Base-by-base conservation (phyloP, 2,113 vertebrate genomes). In the Plestiodon gilberti region DNA sequence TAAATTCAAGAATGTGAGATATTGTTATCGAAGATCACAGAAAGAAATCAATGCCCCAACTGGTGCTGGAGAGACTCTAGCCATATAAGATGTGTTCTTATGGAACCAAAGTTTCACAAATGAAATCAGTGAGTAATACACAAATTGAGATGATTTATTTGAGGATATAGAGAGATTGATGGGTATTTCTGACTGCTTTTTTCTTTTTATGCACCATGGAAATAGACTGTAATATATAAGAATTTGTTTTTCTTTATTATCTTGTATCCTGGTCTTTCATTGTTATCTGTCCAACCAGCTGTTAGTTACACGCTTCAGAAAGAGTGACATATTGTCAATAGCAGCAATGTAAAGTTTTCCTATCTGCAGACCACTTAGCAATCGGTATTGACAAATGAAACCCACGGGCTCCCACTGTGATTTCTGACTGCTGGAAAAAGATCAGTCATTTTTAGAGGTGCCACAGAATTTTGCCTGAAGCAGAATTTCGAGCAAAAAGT, bases 231-330 rank as follows among this genome's bases (percentile, higher is more conserved):
- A n/a, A 17, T 55, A 48, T 48, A 48, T 48, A 48, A 48, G 8
- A 48, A 48, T 48, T 55, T 87, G 35, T 14, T 77, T 2, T 14
- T 43, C 23, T 82, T 59, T 82, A 76, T 67, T 75, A 76, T 75
- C 59, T 22, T 61, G 57, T n/a, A 20, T 87, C 84, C 74, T 80
- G 52, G n/a, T 90, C 61, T 38, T 80, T 92, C 85, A 57, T 25
- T 83, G 64, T 90, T 83, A 90, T 78, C 30, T 86, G 75, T 83
- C 85, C 78, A 77, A 84, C 69, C 83, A 85, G 52, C 18, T 0
- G 0, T 67, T 81, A 85, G 70, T 43, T 78, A 70, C 52, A 0
- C 0, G 35, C 88, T 85, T 85, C 69, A 81, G 23, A 74, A 48
- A 85, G 89, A 75, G 38, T 1, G 64, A 86, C 67, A 84, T 40